Percentiles rank a stretch among this genome's conserved stretches.
Conservation (phyloP, 2,797 vertebrate genomes). For the Acanthurus leucopareius region DNA sequence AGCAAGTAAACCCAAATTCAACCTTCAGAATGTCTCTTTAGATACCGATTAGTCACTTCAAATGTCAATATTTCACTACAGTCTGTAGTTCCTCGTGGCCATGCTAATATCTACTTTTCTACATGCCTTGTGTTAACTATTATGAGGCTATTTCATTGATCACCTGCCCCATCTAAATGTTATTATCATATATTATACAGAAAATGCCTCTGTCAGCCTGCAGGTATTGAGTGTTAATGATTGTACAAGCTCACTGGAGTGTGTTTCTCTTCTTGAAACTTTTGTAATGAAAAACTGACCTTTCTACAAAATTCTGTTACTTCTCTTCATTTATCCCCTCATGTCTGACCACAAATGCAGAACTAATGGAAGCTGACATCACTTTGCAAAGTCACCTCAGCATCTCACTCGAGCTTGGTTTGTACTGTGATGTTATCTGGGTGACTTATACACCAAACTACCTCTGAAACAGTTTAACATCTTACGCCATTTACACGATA, state of each 20-base stretch:
- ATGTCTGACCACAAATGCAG: not conserved
- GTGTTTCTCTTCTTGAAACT: not conserved
- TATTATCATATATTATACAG: not conserved
- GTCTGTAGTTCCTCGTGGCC: not conserved
- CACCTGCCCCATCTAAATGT: not conserved
- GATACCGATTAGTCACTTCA: not conserved
- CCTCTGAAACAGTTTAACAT: too few species aligned
- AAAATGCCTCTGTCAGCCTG: not conserved
- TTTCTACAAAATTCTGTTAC: not conserved
- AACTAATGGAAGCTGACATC: not conserved
- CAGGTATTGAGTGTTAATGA: not conserved
- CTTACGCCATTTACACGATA: too few species aligned
- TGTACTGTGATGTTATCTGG: too few species aligned
- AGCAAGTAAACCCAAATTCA: not conserved
- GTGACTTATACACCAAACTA: too few species aligned
- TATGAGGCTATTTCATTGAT: not conserved
- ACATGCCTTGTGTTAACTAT: not conserved
- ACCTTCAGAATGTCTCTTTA: not conserved
- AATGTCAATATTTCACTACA: not conserved
- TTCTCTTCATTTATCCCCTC: not conserved
- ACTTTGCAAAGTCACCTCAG: not conserved
- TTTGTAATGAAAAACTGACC: not conserved
- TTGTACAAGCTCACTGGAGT: not conserved
- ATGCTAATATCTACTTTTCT: not conserved
- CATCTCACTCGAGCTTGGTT: too few species aligned